Evolutionary conservation across 2,888 invertebrate species (phyloP).

Genomic region (Thysanoteuthis rhombus): DNA sequence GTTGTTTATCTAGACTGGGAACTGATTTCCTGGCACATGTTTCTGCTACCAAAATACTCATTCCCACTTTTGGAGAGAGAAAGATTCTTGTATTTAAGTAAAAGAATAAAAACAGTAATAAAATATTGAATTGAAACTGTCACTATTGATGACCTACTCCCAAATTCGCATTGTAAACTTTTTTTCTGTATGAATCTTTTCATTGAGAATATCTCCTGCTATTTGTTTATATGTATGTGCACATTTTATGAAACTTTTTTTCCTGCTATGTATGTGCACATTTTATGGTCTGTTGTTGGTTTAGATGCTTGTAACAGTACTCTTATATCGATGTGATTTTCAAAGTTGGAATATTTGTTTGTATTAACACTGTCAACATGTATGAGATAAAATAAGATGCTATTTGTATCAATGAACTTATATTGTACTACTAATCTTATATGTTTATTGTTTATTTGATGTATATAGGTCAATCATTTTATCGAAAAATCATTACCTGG

Average conservation of each 20-base stretch:
- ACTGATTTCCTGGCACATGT: background rate
- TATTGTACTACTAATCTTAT: background rate
- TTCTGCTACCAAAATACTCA: background rate
- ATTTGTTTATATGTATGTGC: background rate
- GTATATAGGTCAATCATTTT: no score
- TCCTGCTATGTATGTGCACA: background rate
- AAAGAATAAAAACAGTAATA: background rate
- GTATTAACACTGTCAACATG: no score
- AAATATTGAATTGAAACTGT: background rate
- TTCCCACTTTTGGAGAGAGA: background rate
- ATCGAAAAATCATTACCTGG: no score
- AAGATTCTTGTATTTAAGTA: background rate
- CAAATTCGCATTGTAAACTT: background rate
- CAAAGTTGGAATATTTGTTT: no score
- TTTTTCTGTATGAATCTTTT: background rate
- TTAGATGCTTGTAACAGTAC: no score
- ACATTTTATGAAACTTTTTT: no score
- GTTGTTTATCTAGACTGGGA: background rate
- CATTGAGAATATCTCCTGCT: background rate
- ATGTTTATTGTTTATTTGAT: background rate
- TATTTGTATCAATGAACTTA: background rate
- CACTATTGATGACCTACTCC: background rate
- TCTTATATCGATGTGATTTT: no score
- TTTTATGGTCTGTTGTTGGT: background rate
- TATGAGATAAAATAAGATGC: background rate